phyloP scores from a whole-genome alignment of 2,888 invertebrate genomes.

The Cantharis rustica region DNA sequence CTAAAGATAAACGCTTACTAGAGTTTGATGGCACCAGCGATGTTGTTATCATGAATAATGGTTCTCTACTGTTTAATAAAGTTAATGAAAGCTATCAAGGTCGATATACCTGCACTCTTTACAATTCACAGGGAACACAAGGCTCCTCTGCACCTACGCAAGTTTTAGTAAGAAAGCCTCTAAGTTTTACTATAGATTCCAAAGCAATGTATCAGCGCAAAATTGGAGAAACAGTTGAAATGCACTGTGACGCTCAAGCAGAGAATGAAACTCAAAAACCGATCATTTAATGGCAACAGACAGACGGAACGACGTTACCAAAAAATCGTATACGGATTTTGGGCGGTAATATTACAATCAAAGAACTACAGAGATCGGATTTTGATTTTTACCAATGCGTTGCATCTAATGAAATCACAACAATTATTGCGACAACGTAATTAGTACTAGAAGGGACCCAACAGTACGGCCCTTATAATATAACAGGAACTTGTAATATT shows the following conservation, averaged over 20 bases:
- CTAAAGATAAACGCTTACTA: conserved; percentile 90
- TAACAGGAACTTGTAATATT: no score
- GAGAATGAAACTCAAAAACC: conserved; percentile 92
- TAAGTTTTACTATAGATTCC: conserved; percentile 88
- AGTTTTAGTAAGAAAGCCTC: conserved; percentile 90
- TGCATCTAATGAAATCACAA: conserved; percentile 93
- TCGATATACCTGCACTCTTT: conserved; percentile 92
- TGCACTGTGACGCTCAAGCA: conserved; percentile 93
- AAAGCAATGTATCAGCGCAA: conserved; percentile 90
- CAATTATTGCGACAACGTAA: conserved; percentile 88
- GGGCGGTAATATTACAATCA: conserved; percentile 91
- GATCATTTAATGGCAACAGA: conserved; percentile 87
- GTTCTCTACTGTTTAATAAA: conserved; percentile 87
- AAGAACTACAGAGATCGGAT: conserved; percentile 83
- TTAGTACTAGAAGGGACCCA: conserved; percentile 86
- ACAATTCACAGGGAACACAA: conserved; percentile 93
- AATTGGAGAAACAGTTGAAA: conserved; percentile 86
- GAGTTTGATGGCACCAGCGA: conserved; percentile 94
- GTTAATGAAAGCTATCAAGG: conserved; percentile 93
- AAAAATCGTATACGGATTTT: conserved; percentile 77
- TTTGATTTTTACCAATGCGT: conserved; percentile 96
- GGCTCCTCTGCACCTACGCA: conserved; percentile 79
- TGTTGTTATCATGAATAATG: conserved; percentile 92
- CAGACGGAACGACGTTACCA: conserved; percentile 81
- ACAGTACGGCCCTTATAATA: conserved; percentile 74